These are phyloP conservation scores for Hydrotaea cyrtoneurina DNA, from an alignment of 2,888 invertebrate genomes.

Conservation along the genomic window DNA sequence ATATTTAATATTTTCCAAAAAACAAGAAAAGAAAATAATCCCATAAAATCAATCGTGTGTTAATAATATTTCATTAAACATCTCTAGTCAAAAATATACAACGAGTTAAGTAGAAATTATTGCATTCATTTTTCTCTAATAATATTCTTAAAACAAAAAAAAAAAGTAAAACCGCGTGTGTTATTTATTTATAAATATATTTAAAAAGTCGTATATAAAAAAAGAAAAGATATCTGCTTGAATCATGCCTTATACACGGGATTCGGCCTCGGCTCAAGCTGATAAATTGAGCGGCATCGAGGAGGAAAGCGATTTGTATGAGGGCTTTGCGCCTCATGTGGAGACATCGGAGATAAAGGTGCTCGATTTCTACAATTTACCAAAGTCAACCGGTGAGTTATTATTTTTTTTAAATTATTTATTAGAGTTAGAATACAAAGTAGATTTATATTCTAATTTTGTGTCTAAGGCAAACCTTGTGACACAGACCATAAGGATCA, in stretches of 20 bases:
- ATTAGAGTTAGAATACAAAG: too few species aligned
- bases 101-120: conserved; percentile 31
- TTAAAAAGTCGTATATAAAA: background rate
- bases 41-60: conserved; percentile 24
- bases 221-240: background rate
- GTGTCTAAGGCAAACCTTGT: too few species aligned
- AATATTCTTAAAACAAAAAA: background rate
- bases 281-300: conserved; percentile 88
- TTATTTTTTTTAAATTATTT: background rate
- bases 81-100: conserved; percentile 42
- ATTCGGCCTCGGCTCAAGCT: conserved; percentile 81
- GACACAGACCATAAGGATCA: too few species aligned
- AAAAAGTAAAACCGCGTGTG: conserved; percentile 45
- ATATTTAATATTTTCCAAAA: conserved; percentile 43
- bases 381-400: conserved; percentile 79
- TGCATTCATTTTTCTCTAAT: background rate
- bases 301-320: conserved; percentile 88
- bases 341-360: conserved; percentile 88
- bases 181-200: conserved; percentile 16
- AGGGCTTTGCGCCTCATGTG: conserved; percentile 91
- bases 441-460: too few species aligned
- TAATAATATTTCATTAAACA: conserved; percentile 12
- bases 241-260: conserved; percentile 80
- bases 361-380: conserved; percentile 78
- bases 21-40: background rate